These are phyloP conservation scores for Brassicogethes aeneus DNA, from an alignment of 2,888 invertebrate species.

Conservation along the genomic window DNA sequence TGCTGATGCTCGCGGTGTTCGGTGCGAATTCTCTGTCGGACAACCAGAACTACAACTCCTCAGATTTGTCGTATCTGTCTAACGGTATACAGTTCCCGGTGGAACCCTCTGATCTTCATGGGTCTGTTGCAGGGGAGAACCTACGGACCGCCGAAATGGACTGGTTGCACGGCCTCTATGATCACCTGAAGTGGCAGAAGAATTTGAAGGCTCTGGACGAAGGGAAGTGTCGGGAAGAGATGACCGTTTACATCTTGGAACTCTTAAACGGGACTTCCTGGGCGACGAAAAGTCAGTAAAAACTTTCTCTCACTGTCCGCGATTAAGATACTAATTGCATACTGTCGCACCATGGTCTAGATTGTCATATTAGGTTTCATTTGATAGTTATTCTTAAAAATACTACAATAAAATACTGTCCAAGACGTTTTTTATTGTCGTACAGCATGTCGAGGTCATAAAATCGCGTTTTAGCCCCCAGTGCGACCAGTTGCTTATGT, in stretches of 20 bases:
- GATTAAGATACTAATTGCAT: constrained; percentile 9
- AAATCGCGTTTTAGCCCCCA: too few relatives aligned
- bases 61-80: constrained; percentile 37
- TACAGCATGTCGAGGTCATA: too few relatives aligned
- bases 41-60: constrained; percentile 34
- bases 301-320: constrained; percentile 9
- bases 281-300: constrained; percentile 71
- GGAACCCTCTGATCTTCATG: constrained; percentile 17
- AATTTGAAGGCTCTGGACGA: constrained; percentile 22
- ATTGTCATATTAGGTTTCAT: constrained; percentile 1
- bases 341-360: constrained; percentile 4
- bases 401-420: too few relatives aligned
- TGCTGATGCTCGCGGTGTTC: constrained; percentile 15
- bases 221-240: constrained; percentile 44
- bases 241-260: constrained; percentile 49
- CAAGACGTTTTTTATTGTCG: too few relatives aligned
- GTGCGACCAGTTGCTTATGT: too few relatives aligned
- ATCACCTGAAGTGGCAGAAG: constrained; percentile 51
- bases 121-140: constrained; percentile 15
- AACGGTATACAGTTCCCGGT: constrained; percentile 39
- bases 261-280: constrained; percentile 54
- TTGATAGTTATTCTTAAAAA: too few relatives aligned
- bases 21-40: constrained; percentile 18
- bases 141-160: constrained; percentile 44
- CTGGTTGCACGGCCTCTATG: constrained; percentile 57